Base-by-base conservation (phyloP, 2,113 vertebrate species). In the Nestor notabilis region DNA sequence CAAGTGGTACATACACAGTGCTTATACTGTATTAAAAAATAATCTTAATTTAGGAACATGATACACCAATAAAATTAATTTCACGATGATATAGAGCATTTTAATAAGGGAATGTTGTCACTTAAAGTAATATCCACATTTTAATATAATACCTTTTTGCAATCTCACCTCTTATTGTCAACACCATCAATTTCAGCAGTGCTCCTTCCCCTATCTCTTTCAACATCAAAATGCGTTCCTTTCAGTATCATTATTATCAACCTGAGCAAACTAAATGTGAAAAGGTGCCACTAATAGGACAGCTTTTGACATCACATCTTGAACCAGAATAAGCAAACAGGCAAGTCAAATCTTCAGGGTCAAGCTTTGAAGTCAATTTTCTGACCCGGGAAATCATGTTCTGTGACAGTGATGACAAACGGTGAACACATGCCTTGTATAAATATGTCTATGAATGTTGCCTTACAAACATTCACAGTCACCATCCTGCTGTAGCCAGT, bases 241-340 rank as follows among this genome's bases (percentile, higher is more conserved):
- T 98, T 97, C 97, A 97, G 86, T 93, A 94, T 97, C 97, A 95
- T 92, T 92, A 97, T 97, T 96, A 97, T 97, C 97, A 97, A 96
- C 97, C 94, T 39, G 94, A 98, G 97, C 97, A 97, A 97, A 98
- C 97, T 94, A 96, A 92, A 47, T 66, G 95, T 97, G 98, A 98
- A 98, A 98, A 97, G 97, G 95, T 86, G 93, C 87, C 81, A 89
- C 97, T 98, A 98, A 98, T 97, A 98, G 98, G 98, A 97, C 97
- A 94, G 97, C 76, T 95, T 97, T 97, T 97, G 97, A 98, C 97
- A 97, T 96, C 97, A 95, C 97, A 98, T 98, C 98, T 96, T 97
- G 97, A 98, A 97, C 97, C 95, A 88, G 98, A 98, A 98, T 97
- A 97, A 98, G 97, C 97, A 98, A 97, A 97, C 87, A 97, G 95